Evolutionary conservation across 2,797 vertebrate genomes (phyloP), one percentile per base, ranked within the genome.

Genomic region (Chelon labrosus): DNA sequence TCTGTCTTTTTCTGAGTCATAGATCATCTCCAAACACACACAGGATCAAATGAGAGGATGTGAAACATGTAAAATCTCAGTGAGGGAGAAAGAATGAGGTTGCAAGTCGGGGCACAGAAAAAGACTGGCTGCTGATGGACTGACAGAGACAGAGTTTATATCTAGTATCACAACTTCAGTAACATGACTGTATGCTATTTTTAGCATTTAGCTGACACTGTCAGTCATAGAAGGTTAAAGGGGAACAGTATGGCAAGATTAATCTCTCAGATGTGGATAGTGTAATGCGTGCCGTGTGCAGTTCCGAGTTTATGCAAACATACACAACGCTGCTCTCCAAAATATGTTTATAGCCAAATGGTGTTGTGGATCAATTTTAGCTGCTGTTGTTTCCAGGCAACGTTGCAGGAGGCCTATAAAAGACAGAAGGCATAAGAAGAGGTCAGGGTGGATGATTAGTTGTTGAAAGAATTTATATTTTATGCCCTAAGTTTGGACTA

Each of bases 21-120:
- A 35, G 50, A 62, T 63, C 7, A 8, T 63, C 53, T 54, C 22
- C 38, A 52, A 53, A 22, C 47, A 64, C 55, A 16, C 4, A 35
- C 3, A 14, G n/a, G 7, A 31, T 44, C 46, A 49, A 62, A 80
- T 37, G n/a, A 57, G n/a, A 61, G 20, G 11, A 58, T 37, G 50
- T 38, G 55, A 38, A 65, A 50, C 39, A 37, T 62, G 65, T 58
- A 14, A 65, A 56, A 41, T 56, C 31, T 53, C 17, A 70, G 7
- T 67, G 50, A 53, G 70, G 50, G 22, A 37, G 53, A 79, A 52
- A 38, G 61, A 76, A 68, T 57, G 61, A 70, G 70, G 70, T 77
- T 79, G 67, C 13, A 46, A 58, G 62, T 79, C 61, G 57, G 17
- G 55, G 37, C 42, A 39, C 20, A 14, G 75, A 69, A 65, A 35